Evolutionary conservation across 2,113 vertebrate species (phyloP).

Genomic region (Chauna torquata): DNA sequence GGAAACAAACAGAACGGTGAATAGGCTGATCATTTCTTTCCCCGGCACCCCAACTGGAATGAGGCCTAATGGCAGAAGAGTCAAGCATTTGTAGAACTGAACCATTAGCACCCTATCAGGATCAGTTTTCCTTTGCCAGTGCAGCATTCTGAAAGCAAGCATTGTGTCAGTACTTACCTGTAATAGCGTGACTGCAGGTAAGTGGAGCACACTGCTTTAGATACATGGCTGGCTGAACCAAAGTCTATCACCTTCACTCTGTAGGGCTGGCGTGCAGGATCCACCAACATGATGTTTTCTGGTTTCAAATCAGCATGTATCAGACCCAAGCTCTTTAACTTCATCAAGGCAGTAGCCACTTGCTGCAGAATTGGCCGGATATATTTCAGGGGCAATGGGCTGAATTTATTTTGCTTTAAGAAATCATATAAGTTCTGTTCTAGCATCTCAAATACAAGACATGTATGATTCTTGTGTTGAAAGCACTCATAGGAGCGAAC

Average conservation of each 20-base stretch:
- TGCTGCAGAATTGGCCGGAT: slow-evolving; percentile 97
- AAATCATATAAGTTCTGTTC: slow-evolving; percentile 99
- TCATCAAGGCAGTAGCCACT: slow-evolving; percentile 95
- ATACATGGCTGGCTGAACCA: slow-evolving; percentile 96
- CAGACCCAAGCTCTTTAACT: slow-evolving; percentile 94
- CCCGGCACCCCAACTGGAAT: no score
- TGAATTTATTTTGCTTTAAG: slow-evolving; percentile 98
- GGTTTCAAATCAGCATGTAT: slow-evolving; percentile 98
- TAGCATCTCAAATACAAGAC: slow-evolving; percentile 99
- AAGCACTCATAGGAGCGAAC: slow-evolving; percentile 98
- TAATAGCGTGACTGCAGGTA: slow-evolving; percentile 98
- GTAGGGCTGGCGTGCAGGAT: slow-evolving; percentile 93
- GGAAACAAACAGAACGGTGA: neutral
- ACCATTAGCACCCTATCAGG: neutral
- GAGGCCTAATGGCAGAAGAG: neutral
- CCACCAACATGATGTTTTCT: slow-evolving; percentile 98
- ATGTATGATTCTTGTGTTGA: slow-evolving; percentile 99
- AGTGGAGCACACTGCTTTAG: slow-evolving; percentile 96
- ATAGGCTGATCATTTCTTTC: neutral
- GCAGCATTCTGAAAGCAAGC: accelerated
- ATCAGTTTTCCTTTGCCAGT: neutral
- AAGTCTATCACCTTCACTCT: slow-evolving; percentile 98
- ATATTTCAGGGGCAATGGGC: slow-evolving; percentile 93
- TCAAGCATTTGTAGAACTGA: neutral
- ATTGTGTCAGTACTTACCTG: slow-evolving; percentile 76